phyloP scores from a whole-genome alignment of 2,888 invertebrate genomes.

The Neoascia interrupta region DNA sequence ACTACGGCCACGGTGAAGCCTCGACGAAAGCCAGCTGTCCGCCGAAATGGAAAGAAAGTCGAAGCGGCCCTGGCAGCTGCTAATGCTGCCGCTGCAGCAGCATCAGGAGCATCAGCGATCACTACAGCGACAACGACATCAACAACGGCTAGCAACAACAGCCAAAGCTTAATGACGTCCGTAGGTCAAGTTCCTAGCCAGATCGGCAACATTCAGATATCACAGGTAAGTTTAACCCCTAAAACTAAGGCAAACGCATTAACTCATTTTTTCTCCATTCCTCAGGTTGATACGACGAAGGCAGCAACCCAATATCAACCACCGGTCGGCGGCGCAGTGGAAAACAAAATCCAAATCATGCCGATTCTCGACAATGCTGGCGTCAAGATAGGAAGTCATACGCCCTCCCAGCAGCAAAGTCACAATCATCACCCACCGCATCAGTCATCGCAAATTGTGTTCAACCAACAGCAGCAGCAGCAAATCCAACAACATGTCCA shows the following conservation, averaged over 20 bases:
- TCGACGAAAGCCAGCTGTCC: slow-evolving; percentile 77
- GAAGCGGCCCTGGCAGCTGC: slow-evolving; percentile 70
- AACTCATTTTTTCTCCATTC: neutral
- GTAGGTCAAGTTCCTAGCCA: slow-evolving; percentile 79
- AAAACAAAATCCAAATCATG: slow-evolving; percentile 80
- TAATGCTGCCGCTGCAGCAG: slow-evolving; percentile 28
- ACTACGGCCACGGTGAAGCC: slow-evolving; percentile 78
- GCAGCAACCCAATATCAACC: slow-evolving; percentile 73
- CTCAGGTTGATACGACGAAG: slow-evolving; percentile 74
- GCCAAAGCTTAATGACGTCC: slow-evolving; percentile 68
- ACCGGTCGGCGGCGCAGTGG: slow-evolving; percentile 77
- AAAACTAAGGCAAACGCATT: neutral
- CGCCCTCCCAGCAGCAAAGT: slow-evolving; percentile 41
- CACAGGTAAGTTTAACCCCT: slow-evolving; percentile 72
- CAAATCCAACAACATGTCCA: slow-evolving; percentile 49
- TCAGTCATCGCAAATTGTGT: slow-evolving; percentile 62
- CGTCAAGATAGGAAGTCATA: slow-evolving; percentile 71
- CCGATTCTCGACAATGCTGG: slow-evolving; percentile 76
- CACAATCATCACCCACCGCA: slow-evolving; percentile 63
- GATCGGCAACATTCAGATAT: slow-evolving; percentile 80
- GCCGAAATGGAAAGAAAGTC: slow-evolving; percentile 77
- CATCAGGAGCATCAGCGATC: slow-evolving; percentile 8
- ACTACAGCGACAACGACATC: slow-evolving; percentile 33
- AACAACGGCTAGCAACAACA: slow-evolving; percentile 45
- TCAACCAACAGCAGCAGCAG: slow-evolving; percentile 50